Evolutionary conservation across 2,113 vertebrate species (phyloP).

Genomic region (Pteruthius melanotis): DNA sequence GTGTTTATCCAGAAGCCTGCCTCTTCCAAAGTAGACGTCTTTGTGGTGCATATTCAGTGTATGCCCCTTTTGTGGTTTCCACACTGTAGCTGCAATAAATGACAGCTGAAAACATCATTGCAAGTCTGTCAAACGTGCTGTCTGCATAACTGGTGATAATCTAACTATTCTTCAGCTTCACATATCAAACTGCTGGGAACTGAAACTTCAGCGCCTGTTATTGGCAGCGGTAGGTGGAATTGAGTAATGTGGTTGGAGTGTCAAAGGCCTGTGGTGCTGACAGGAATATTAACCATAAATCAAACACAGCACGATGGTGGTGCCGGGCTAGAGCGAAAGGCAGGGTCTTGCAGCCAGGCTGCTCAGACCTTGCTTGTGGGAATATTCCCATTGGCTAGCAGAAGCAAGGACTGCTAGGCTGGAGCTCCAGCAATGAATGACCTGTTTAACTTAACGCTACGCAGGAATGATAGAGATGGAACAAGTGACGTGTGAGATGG

Average conservation of each 20-base stretch:
- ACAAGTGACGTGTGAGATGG: neutral
- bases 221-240: neutral
- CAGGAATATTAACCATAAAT: neutral
- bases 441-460: neutral
- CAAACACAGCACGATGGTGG: neutral
- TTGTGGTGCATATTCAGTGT: neutral
- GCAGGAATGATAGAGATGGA: neutral
- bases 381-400: neutral
- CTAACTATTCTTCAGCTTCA: neutral
- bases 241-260: neutral
- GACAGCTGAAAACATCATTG: constrained; percentile 28
- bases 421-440: neutral
- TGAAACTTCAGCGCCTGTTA: neutral
- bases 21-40: neutral
- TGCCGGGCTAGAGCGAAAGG: accelerated
- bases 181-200: neutral
- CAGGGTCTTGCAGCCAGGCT: neutral
- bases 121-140: neutral
- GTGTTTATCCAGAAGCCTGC: neutral
- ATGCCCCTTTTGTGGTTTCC: neutral
- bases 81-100: neutral
- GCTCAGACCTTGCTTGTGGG: neutral
- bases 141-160: constrained; percentile 29
- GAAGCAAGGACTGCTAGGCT: neutral
- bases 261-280: neutral